Percentiles rank a stretch among this genome's conserved stretches.
Conservation (phyloP, 1,140 invertebrate species). For the Coelopa frigida region DNA sequence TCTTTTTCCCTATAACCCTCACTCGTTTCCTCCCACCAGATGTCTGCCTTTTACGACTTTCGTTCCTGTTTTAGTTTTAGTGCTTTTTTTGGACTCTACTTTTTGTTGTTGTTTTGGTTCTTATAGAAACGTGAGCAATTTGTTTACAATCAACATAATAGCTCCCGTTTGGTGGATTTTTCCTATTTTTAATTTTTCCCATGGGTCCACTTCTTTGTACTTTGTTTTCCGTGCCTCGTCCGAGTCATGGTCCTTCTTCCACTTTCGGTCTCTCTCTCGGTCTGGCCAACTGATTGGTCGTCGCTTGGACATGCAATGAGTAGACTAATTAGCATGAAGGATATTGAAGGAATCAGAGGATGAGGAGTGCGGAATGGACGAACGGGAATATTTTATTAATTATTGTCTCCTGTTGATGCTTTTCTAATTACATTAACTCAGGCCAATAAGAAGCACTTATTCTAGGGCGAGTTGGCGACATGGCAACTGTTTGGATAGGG, state of each 20-base stretch:
- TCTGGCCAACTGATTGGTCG: background rate
- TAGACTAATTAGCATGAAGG: constrained; percentile 43
- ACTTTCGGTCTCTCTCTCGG: background rate
- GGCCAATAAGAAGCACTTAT: constrained; percentile 10
- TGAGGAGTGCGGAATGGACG: background rate
- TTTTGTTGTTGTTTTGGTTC: constrained; percentile 9
- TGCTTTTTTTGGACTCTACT: constrained; percentile 9
- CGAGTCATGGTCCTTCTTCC: constrained; percentile 1
- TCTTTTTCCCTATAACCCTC: background rate
- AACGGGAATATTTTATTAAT: background rate
- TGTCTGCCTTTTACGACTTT: background rate
- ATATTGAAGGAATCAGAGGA: too few species aligned
- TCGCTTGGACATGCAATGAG: too few species aligned
- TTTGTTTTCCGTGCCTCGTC: background rate
- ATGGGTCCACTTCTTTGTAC: constrained; percentile 24
- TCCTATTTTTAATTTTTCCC: constrained; percentile 24
- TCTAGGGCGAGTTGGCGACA: too few species aligned
- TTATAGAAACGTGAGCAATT: constrained; percentile 40
- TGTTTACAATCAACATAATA: constrained; percentile 45
- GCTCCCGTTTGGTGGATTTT: constrained; percentile 12
- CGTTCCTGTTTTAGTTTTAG: background rate
- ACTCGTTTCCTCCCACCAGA: background rate
- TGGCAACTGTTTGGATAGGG: too few species aligned
- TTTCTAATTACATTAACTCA: constrained; percentile 14
- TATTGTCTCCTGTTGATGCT: background rate